Percentiles rank a stretch among this genome's conserved stretches.
Conservation (phyloP, 2,113 vertebrate genomes). For the Chrysemys picta region DNA sequence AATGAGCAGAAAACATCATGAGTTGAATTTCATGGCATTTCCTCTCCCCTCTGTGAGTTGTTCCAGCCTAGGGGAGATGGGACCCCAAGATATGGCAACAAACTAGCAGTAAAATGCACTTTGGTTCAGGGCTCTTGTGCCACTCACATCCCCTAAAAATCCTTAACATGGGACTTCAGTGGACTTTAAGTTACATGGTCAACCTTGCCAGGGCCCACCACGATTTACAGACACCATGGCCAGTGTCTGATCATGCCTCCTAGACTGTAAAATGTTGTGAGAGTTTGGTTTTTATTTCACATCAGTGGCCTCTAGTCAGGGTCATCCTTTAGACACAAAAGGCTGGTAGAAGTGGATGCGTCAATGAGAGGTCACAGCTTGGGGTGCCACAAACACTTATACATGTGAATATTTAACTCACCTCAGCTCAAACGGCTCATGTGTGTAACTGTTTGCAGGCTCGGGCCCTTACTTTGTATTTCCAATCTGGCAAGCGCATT, state of each 20-base stretch:
- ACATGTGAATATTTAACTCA: neutral
- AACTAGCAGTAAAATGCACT: fast-evolving
- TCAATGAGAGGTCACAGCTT: fast-evolving
- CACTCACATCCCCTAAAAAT: neutral
- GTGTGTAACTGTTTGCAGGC: neutral
- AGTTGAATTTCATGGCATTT: fast-evolving
- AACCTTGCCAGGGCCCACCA: fast-evolving
- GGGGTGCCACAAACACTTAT: neutral
- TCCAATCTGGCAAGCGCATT: neutral
- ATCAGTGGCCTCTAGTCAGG: fast-evolving
- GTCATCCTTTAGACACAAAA: neutral
- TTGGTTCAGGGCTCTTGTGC: neutral
- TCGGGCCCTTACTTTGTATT: neutral
- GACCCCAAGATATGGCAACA: neutral
- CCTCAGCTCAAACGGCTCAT: fast-evolving
- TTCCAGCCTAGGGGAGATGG: fast-evolving
- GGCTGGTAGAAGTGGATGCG: neutral
- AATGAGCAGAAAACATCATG: fast-evolving
- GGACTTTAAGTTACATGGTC: fast-evolving
- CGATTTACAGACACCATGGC: fast-evolving
- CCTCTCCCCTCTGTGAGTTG: fast-evolving
- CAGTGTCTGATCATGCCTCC: fast-evolving
- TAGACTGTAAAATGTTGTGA: fast-evolving
- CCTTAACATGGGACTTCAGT: neutral
- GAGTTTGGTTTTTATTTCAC: fast-evolving